Conservation (phyloP, 1,140 invertebrate genomes). For the Eumeta japonica region DNA sequence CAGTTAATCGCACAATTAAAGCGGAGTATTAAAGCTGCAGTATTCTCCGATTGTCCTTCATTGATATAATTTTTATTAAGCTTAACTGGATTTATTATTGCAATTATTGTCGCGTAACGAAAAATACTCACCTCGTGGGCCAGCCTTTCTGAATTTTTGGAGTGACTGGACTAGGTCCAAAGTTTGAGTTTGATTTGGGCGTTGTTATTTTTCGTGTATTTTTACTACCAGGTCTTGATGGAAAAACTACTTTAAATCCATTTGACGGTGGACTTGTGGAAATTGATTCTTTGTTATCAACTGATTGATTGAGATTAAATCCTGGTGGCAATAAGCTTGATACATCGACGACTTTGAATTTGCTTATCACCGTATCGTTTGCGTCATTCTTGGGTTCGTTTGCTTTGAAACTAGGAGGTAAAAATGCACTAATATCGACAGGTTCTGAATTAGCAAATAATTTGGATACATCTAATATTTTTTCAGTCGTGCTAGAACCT, state of each 20-base stretch:
- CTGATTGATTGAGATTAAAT: conserved; percentile 51
- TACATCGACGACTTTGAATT: conserved; percentile 58
- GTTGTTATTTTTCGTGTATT: conserved; percentile 63
- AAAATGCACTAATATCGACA: conserved; percentile 61
- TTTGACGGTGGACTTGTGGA: conserved; percentile 47
- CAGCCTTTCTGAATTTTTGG: conserved; percentile 78
- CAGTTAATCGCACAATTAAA: too few relatives aligned
- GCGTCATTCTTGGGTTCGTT: conserved; percentile 23
- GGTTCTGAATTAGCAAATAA: conserved; percentile 50
- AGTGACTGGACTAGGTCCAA: conserved; percentile 47
- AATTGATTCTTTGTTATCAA: conserved; percentile 23
- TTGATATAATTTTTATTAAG: too few relatives aligned
- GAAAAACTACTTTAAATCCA: conserved; percentile 73
- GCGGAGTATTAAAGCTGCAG: too few relatives aligned
- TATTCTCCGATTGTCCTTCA: too few relatives aligned
- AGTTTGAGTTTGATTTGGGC: conserved; percentile 36
- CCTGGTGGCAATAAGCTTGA: conserved; percentile 62
- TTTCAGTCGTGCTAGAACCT: conserved; percentile 45
- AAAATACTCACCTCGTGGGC: conserved; percentile 66
- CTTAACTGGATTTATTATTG: too few relatives aligned
- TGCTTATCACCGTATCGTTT: conserved; percentile 21
- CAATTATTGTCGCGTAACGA: too few relatives aligned
- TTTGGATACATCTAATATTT: conserved; percentile 33
- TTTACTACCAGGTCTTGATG: conserved; percentile 73
- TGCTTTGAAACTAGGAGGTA: conserved; percentile 62